A percentile compares a stretch with the other conserved stretches of the same genome.
Evolutionary conservation across 2,888 invertebrate genomes (phyloP).

Genomic region (Zygothrica quintamaculata): DNA sequence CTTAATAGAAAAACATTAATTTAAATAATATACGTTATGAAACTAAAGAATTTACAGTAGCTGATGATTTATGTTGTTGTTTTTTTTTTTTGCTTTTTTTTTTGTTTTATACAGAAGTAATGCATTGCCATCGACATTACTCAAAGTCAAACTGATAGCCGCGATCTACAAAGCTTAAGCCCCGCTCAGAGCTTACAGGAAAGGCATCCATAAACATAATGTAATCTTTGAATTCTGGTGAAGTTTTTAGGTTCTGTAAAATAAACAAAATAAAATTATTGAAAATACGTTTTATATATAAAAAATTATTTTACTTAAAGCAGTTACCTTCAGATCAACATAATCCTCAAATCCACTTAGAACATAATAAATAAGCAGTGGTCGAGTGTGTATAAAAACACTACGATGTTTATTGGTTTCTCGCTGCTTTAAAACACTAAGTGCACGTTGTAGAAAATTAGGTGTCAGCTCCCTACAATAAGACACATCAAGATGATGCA

Average conservation of each 20-base stretch:
- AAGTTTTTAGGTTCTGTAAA: slow-evolving; percentile 64
- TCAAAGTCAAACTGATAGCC: slow-evolving; percentile 80
- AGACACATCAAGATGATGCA: slow-evolving; percentile 76
- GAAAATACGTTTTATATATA: neutral
- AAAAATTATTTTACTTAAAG: neutral
- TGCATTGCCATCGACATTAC: slow-evolving; percentile 25
- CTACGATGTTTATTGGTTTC: slow-evolving; percentile 46
- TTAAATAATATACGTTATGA: slow-evolving; percentile 24
- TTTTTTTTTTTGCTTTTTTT: too few relatives aligned
- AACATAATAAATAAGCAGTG: slow-evolving; percentile 68
- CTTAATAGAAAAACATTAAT: slow-evolving; percentile 33
- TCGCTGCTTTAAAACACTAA: slow-evolving; percentile 56
- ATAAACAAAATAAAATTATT: neutral
- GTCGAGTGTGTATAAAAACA: slow-evolving; percentile 38
- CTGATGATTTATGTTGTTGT: slow-evolving; percentile 17
- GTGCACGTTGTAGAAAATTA: slow-evolving; percentile 57
- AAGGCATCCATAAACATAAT: slow-evolving; percentile 69
- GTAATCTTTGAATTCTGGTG: slow-evolving; percentile 59
- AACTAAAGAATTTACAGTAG: slow-evolving; percentile 29
- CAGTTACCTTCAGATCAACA: slow-evolving; percentile 64
- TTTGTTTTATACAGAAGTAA: slow-evolving; percentile 39
- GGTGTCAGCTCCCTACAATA: slow-evolving; percentile 71
- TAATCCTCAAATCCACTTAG: slow-evolving; percentile 72
- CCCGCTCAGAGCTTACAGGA: slow-evolving; percentile 73
- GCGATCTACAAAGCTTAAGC: slow-evolving; percentile 79